These are phyloP conservation scores for Onchidella celtica DNA, from an alignment of 2,888 invertebrate species.

Conservation along the genomic window DNA sequence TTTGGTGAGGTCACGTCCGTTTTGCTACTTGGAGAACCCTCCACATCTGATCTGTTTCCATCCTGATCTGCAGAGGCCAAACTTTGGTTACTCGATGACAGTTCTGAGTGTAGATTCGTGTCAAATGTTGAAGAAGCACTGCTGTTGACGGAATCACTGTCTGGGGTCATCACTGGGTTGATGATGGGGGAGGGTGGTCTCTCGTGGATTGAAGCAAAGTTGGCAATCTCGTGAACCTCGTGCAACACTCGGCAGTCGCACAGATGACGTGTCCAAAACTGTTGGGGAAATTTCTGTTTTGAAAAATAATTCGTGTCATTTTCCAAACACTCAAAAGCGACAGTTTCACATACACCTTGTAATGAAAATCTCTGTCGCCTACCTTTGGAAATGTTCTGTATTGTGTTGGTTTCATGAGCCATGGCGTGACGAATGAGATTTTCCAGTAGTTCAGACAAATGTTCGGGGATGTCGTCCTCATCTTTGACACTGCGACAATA, in stretches of 20 bases:
- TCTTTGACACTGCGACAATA: conserved; percentile 51
- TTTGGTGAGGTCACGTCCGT: neutral
- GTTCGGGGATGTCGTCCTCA: conserved; percentile 49
- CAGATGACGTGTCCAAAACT: conserved; percentile 54
- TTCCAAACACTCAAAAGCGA: conserved; percentile 57
- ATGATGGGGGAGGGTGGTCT: conserved; percentile 32
- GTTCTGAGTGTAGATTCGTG: conserved; percentile 21
- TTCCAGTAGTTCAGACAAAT: conserved; percentile 48
- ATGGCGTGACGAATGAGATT: conserved; percentile 49
- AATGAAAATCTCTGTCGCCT: conserved; percentile 36
- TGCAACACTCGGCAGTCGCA: conserved; percentile 56
- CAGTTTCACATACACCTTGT: conserved; percentile 52
- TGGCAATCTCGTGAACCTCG: conserved; percentile 56
- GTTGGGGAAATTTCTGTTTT: conserved; percentile 53
- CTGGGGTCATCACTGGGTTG: conserved; percentile 34
- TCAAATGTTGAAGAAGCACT: conserved; percentile 34
- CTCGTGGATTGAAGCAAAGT: conserved; percentile 47
- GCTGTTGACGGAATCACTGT: conserved; percentile 46
- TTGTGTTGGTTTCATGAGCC: conserved; percentile 39
- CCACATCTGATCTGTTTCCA: conserved; percentile 5
- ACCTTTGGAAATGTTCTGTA: conserved; percentile 25
- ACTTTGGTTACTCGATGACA: conserved; percentile 40
- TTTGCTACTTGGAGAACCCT: neutral
- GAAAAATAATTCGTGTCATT: conserved; percentile 55
- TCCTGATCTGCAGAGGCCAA: conserved; percentile 10